Evolutionary conservation across 2,888 invertebrate species (phyloP), one percentile per base, ranked within the genome.

Genomic region (Oligia strigilis): DNA sequence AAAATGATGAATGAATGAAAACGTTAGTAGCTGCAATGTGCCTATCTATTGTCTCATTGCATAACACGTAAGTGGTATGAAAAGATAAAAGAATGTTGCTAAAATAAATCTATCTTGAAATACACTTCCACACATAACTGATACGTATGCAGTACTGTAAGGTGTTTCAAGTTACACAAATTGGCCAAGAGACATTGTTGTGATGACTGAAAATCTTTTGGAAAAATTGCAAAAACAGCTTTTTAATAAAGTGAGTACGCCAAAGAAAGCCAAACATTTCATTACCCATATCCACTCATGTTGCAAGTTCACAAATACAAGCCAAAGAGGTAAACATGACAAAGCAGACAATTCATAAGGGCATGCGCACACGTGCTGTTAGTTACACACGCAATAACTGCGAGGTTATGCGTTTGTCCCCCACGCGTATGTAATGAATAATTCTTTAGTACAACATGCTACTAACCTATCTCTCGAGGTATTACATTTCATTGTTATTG

Each of bases 401-500:
- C 74, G 83, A 69, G 74, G 78, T 71, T 75, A 43, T 76, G 74
- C 65, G 43, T 65, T 11, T 58, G 64, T 65, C 75, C 75, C 86
- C 80, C 84, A 70, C 83, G n/a, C 76, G 82, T 46, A 72, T 29
- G 75, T 75, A 86, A 85, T 85, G 87, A 83, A 86, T 85, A 77
- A 86, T 86, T 85, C 80, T 83, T 80, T 75, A 80, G 72, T 75
- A 85, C 82, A 85, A 73, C 77, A 85, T 77, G 72, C 70, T 77
- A 40, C 64, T 76, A 80, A 79, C 83, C 43, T 72, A 58, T 75
- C 80, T 40, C 43, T 67, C 58, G 67, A 67, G 72, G 62, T 72
- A 75, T 85, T 80, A 83, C 73, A 75, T 86, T 83, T 83, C 80
- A 85, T 83, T 86, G 87, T 80, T 86, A 86, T 77, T 77, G 72